Evolutionary conservation across 2,797 vertebrate genomes (phyloP).

Genomic region (Hoplostethus atlanticus): DNA sequence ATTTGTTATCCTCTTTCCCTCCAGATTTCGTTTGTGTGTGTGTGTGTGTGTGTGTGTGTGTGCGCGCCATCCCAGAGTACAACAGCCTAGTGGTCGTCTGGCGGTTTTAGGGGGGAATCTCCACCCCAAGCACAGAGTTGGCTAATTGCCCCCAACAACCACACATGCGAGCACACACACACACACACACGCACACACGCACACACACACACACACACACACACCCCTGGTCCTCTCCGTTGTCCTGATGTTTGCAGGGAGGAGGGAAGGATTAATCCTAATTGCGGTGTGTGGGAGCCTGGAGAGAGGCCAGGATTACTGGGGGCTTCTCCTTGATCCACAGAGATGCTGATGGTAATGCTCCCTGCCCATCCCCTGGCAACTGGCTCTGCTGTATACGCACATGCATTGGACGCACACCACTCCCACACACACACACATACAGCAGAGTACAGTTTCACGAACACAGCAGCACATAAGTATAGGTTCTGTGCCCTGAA

Average conservation of each 20-base stretch:
- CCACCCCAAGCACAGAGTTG: slow-evolving; percentile 75
- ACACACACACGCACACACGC: slow-evolving; percentile 39
- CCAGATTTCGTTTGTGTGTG: slow-evolving; percentile 59
- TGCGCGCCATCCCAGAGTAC: slow-evolving; percentile 61
- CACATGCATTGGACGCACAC: slow-evolving; percentile 51
- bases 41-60: slow-evolving; percentile 33
- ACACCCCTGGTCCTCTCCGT: slow-evolving; percentile 47
- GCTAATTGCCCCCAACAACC: slow-evolving; percentile 74
- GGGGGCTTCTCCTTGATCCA: slow-evolving; percentile 80
- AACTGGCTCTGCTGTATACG: slow-evolving; percentile 52
- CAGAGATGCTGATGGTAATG: slow-evolving; percentile 83
- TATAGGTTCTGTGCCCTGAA: slow-evolving; percentile 80
- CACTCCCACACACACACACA: slow-evolving; percentile 62
- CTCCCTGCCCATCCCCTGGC: slow-evolving; percentile 69
- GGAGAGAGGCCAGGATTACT: slow-evolving; percentile 83
- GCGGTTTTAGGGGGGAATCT: slow-evolving; percentile 71
- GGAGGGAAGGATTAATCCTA: slow-evolving; percentile 79
- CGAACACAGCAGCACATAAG: slow-evolving; percentile 77
- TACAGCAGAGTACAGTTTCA: slow-evolving; percentile 69
- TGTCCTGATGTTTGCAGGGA: slow-evolving; percentile 66
- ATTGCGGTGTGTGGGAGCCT: slow-evolving; percentile 80
- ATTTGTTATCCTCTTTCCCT: slow-evolving; percentile 74
- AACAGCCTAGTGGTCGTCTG: slow-evolving; percentile 73
- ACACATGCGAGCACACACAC: slow-evolving; percentile 23
- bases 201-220: slow-evolving; percentile 30